Percentiles rank a stretch among this genome's conserved stretches.
Evolutionary conservation across 2,113 vertebrate species (phyloP).

Genomic region (Pampusana beccarii): DNA sequence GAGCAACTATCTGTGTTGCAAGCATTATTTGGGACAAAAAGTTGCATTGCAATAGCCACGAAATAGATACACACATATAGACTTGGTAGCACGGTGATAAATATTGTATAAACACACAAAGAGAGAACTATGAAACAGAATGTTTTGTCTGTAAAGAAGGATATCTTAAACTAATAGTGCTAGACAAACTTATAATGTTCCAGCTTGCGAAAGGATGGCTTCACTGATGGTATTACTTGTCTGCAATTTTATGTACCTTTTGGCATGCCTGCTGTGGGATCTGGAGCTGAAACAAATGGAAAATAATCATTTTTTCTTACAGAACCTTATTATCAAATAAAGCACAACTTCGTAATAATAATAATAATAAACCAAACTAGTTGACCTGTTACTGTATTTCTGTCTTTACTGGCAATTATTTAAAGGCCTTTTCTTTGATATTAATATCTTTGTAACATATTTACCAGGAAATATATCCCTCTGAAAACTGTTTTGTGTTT

Average conservation of each 20-base stretch:
- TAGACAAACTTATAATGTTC: background rate
- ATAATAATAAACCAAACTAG: background rate
- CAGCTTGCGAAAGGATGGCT: conserved; percentile 2
- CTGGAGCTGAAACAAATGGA: conserved; percentile 75
- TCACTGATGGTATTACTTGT: background rate
- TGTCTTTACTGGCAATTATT: background rate
- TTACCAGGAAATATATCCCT: background rate
- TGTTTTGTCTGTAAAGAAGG: background rate
- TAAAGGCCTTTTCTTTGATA: background rate
- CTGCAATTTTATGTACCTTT: conserved; percentile 71
- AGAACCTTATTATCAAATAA: background rate
- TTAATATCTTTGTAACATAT: background rate
- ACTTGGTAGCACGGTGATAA: background rate
- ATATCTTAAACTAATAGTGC: background rate
- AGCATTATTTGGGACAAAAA: background rate
- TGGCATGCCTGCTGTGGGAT: conserved; percentile 83
- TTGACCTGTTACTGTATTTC: background rate
- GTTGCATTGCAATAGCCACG: background rate
- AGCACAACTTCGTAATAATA: background rate
- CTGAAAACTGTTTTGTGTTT: background rate
- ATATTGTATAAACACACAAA: background rate
- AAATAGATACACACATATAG: background rate
- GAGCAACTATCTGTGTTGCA: background rate
- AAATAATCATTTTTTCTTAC: conserved; percentile 20
- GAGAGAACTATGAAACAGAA: background rate